These are phyloP conservation scores for Apotomis capreana DNA, from an alignment of 2,888 invertebrate species.

Conservation along the genomic window DNA sequence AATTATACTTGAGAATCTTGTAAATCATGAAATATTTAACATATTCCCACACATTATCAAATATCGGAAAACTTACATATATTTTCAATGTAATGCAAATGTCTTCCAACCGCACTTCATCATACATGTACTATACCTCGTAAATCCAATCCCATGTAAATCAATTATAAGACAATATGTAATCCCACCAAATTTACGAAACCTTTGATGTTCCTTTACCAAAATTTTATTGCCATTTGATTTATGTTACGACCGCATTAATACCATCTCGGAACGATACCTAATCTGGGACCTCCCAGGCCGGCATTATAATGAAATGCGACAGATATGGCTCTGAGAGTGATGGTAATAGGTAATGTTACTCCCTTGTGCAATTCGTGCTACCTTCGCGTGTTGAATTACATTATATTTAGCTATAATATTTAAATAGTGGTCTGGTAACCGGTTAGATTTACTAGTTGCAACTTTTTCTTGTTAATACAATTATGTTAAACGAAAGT, in stretches of 20 bases:
- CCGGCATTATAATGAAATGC: slow-evolving; percentile 11
- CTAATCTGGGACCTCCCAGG: slow-evolving; percentile 32
- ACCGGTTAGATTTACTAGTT: too few species aligned
- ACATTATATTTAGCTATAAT: slow-evolving; percentile 19
- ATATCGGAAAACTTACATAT: background rate
- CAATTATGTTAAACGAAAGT: too few species aligned
- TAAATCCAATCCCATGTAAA: slow-evolving; percentile 30
- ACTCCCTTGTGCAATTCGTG: slow-evolving; percentile 30
- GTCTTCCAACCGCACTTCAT: slow-evolving; percentile 15
- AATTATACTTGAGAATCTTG: background rate
- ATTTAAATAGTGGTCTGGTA: background rate
- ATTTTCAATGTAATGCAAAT: slow-evolving; percentile 11
- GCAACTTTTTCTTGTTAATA: too few species aligned
- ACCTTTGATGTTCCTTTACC: slow-evolving; percentile 31
- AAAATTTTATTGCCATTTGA: slow-evolving; percentile 29
- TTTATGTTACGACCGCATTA: slow-evolving; percentile 35
- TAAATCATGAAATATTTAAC: background rate
- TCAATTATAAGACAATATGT: slow-evolving; percentile 31
- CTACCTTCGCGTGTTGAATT: slow-evolving; percentile 11
- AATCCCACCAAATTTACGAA: slow-evolving; percentile 12
- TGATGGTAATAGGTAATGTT: slow-evolving; percentile 29
- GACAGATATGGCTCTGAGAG: slow-evolving; percentile 17
- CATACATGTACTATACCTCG: slow-evolving; percentile 6
- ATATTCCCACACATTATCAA: slow-evolving; percentile 1
- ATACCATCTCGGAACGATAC: slow-evolving; percentile 27